These are phyloP conservation scores for Odontocerum albicorne DNA, from an alignment of 2,888 invertebrate genomes.

Conservation along the genomic window DNA sequence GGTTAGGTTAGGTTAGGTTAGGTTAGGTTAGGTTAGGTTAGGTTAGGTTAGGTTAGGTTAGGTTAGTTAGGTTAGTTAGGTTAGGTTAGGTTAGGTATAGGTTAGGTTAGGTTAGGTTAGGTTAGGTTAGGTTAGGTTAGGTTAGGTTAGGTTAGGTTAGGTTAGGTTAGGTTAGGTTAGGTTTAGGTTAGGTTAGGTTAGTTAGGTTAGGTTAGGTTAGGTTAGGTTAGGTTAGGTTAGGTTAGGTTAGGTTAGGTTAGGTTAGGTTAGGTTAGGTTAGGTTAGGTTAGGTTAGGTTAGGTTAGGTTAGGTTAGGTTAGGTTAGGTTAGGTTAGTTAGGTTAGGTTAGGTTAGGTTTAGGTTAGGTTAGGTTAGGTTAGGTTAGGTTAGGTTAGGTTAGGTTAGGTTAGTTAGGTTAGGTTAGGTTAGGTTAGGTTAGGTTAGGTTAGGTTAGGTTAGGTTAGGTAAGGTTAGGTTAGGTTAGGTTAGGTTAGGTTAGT, in stretches of 20 bases:
- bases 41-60: constrained; percentile 12
- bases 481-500: constrained; percentile 26
- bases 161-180: constrained; percentile 20
- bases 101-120: no score
- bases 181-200: constrained; percentile 7
- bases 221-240: constrained; percentile 35
- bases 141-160: constrained; percentile 35
- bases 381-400: constrained; percentile 8
- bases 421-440: constrained; percentile 7
- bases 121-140: constrained; percentile 15
- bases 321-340: constrained; percentile 7
- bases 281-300: constrained; percentile 28
- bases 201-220: constrained; percentile 28
- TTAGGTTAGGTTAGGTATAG: constrained; percentile 13
- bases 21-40: constrained; percentile 12
- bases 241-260: constrained; percentile 36
- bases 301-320: constrained; percentile 19
- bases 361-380: constrained; percentile 7
- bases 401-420: constrained; percentile 3
- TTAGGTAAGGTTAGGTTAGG: constrained; percentile 37
- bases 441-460: constrained; percentile 29
- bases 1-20: constrained; percentile 11
- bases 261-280: constrained; percentile 22
- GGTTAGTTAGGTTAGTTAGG: constrained; percentile 13
- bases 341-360: constrained; percentile 7